phyloP scores from a whole-genome alignment of 2,888 invertebrate genomes.

The Mimachlamys varia region DNA sequence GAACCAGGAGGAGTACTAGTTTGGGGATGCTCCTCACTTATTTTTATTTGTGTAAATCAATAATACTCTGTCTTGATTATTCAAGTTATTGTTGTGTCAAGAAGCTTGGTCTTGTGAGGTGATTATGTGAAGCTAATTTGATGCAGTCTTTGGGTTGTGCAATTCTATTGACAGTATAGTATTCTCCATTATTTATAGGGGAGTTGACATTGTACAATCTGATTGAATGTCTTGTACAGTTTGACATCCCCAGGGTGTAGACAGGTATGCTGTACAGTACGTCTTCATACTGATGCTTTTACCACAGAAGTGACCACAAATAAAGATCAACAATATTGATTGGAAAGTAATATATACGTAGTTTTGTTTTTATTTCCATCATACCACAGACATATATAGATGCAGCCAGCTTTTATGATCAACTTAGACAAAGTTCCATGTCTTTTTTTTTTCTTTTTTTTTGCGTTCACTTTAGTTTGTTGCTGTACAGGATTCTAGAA shows the following conservation, averaged over 20 bases:
- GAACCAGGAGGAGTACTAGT: not conserved
- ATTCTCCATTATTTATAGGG: not conserved
- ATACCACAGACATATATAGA: too few relatives aligned
- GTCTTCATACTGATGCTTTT: not conserved
- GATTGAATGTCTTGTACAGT: not conserved
- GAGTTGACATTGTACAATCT: not conserved
- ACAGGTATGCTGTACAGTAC: not conserved
- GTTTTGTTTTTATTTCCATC: not conserved
- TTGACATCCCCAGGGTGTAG: not conserved
- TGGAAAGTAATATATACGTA: not conserved
- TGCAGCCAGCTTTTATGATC: too few relatives aligned
- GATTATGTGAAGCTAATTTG: not conserved
- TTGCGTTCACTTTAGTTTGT: too few relatives aligned
- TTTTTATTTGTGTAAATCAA: not conserved
- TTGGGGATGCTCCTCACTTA: not conserved
- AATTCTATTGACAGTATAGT: conserved; percentile 23
- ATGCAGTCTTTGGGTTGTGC: conserved; percentile 9
- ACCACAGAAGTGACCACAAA: not conserved
- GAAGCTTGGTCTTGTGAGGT: not conserved
- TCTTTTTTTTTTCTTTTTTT: too few relatives aligned
- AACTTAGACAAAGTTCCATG: too few relatives aligned
- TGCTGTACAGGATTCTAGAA: too few relatives aligned
- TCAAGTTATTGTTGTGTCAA: not conserved
- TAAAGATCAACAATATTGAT: not conserved
- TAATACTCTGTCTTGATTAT: not conserved